Conservation (phyloP, 2,888 invertebrate genomes). For the Diploptera punctata region DNA sequence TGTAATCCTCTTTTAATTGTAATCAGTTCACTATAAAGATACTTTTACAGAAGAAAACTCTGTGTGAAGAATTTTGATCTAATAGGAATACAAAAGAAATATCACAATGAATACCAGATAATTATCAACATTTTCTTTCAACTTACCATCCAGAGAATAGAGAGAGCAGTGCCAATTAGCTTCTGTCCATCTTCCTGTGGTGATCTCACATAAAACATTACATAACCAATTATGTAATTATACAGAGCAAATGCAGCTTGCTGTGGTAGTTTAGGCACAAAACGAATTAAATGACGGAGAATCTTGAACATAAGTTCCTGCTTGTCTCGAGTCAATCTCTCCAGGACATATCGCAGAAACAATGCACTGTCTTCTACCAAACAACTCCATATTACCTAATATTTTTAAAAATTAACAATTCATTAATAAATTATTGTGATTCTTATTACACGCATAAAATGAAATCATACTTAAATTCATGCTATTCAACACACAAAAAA, state of each 20-base stretch:
- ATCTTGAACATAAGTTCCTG: constrained; percentile 95
- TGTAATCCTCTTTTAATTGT: no score
- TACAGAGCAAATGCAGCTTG: constrained; percentile 98
- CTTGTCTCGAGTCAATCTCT: constrained; percentile 90
- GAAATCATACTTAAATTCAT: no score
- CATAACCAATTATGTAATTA: constrained; percentile 98
- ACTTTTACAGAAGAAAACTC: no score
- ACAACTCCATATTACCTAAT: constrained; percentile 94
- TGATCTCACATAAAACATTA: constrained; percentile 98
- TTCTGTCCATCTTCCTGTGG: constrained; percentile 96
- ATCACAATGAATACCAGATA: no score
- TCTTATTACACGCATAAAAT: no score
- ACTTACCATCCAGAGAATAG: constrained; percentile 93
- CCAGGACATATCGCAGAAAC: constrained; percentile 94
- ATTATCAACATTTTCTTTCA: no score
- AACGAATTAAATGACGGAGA: constrained; percentile 88
- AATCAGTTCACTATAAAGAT: no score
- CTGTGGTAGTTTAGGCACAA: constrained; percentile 91
- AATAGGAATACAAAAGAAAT: no score
- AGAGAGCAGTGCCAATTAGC: constrained; percentile 92
- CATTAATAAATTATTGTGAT: no score
- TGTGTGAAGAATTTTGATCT: no score
- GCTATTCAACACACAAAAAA: no score
- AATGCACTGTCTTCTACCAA: constrained; percentile 97
- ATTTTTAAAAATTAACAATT: no score